Evolutionary conservation across 1,140 invertebrate species (phyloP).

Genomic region (Drosophila tropicalis): DNA sequence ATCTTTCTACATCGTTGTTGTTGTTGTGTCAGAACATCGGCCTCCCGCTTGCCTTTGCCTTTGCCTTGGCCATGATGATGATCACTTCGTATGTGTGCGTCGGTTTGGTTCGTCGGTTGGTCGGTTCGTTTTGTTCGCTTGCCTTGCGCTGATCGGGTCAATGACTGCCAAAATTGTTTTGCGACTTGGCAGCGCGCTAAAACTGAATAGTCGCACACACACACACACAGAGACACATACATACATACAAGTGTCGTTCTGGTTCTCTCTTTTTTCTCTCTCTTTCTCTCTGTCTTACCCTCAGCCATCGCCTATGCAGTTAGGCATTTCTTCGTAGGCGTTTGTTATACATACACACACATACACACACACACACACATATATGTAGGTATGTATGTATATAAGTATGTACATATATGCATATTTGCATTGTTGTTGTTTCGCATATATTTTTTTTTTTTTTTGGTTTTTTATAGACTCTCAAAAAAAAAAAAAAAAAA

Average conservation of each 20-base stretch:
- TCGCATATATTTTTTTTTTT: neutral
- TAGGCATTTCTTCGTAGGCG: conserved; percentile 76
- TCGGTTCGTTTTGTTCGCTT: conserved; percentile 17
- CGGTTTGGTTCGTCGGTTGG: neutral
- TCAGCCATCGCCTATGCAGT: conserved; percentile 61
- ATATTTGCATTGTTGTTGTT: conserved; percentile 30
- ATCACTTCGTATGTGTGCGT: neutral
- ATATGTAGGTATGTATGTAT: conserved; percentile 7
- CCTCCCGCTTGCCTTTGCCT: conserved; percentile 20
- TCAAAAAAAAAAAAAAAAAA: neutral
- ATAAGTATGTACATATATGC: conserved; percentile 7
- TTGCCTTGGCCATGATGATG: conserved; percentile 1
- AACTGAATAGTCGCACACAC: conserved; percentile 69
- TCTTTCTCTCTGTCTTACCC: neutral
- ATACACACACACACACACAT: neutral
- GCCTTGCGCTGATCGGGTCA: conserved; percentile 55
- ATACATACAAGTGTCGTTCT: conserved; percentile 71
- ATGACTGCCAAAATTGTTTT: conserved; percentile 75
- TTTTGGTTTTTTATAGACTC: conserved; percentile 6
- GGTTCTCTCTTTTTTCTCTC: conserved; percentile 29
- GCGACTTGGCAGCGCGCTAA: conserved; percentile 58
- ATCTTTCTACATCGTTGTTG: conserved; percentile 70
- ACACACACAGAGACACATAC: conserved; percentile 46
- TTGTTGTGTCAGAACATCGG: conserved; percentile 12
- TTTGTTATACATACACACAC: conserved; percentile 30